Percentiles rank a stretch among this genome's conserved stretches.
These are phyloP conservation scores for Deilephila porcellus DNA, from an alignment of 2,888 invertebrate species.

Conservation along the genomic window DNA sequence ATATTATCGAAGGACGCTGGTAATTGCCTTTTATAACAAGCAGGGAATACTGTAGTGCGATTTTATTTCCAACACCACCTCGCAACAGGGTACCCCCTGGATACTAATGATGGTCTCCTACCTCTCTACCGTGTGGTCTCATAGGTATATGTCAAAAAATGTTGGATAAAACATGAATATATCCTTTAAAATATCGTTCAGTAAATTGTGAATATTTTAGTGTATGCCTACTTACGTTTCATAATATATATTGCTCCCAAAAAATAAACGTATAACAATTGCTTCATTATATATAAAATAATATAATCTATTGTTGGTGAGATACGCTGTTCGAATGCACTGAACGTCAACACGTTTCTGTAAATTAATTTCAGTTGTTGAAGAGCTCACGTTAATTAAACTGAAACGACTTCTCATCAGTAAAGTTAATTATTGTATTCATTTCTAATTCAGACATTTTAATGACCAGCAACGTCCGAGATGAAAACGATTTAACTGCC, in stretches of 20 bases:
- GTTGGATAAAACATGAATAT: too few species aligned
- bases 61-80: too few species aligned
- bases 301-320: neutral
- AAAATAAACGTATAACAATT: neutral
- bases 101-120: too few species aligned
- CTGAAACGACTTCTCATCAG: neutral
- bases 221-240: neutral
- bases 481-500: too few species aligned
- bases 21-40: too few species aligned
- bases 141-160: too few species aligned
- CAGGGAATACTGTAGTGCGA: too few species aligned
- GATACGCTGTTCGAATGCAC: neutral
- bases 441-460: neutral
- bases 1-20: too few species aligned
- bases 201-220: neutral
- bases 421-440: neutral
- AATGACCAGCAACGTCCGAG: neutral
- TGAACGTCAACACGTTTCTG: neutral
- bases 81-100: too few species aligned
- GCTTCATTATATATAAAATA: conserved; percentile 2
- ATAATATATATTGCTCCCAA: conserved; percentile 1
- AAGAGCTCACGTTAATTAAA: conserved; percentile 1
- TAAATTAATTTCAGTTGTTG: neutral
- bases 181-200: too few species aligned
- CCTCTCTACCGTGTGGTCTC: too few species aligned